These are phyloP conservation scores for Diorhabda elongata DNA, from an alignment of 1,140 invertebrate species.

Conservation along the genomic window DNA sequence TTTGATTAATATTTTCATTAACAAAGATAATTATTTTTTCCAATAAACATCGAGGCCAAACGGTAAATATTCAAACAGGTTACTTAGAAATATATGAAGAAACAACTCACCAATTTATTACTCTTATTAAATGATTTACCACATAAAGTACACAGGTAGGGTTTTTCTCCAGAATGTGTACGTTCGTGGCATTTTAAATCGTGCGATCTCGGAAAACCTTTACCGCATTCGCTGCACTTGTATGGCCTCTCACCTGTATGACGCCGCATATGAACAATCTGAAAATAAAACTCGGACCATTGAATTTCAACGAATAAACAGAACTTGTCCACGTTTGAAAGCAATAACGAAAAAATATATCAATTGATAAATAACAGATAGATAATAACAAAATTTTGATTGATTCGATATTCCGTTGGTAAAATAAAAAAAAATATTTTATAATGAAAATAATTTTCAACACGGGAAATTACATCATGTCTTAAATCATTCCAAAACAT, in stretches of 20 bases:
- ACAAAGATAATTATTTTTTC: background rate
- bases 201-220: slow-evolving; percentile 60
- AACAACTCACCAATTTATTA: slow-evolving; percentile 44
- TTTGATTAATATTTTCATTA: background rate
- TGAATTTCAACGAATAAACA: background rate
- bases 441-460: too few species aligned
- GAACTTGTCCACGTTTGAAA: background rate
- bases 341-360: background rate
- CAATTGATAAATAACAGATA: background rate
- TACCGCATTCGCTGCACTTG: slow-evolving; percentile 59
- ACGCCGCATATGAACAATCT: slow-evolving; percentile 54
- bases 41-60: background rate
- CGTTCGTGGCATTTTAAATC: slow-evolving; percentile 59
- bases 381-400: too few species aligned
- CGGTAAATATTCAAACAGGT: background rate
- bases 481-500: too few species aligned
- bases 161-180: slow-evolving; percentile 56
- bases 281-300: slow-evolving; percentile 26
- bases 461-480: too few species aligned
- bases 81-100: background rate
- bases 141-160: slow-evolving; percentile 56
- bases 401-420: too few species aligned
- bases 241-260: slow-evolving; percentile 59
- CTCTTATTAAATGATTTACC: slow-evolving; percentile 49
- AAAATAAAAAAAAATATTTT: too few species aligned